A percentile compares a stretch with the other conserved stretches of the same genome.
Evolutionary conservation across 2,797 vertebrate genomes (phyloP).

Genomic region (Otolemur crassicaudatus): DNA sequence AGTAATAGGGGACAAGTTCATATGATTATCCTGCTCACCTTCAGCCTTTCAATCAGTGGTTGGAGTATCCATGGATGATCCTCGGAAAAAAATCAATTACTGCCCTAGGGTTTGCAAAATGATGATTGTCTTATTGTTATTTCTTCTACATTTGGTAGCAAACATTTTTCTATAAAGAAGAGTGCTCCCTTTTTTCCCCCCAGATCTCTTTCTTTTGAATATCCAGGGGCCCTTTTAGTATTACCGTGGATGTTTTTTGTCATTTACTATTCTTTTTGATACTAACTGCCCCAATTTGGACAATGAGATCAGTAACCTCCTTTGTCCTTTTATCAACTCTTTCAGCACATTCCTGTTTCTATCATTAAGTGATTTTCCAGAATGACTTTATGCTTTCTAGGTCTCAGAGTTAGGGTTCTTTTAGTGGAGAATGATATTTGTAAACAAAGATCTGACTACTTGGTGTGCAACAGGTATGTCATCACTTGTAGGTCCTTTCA

Average conservation of each 20-base stretch:
- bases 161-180: not conserved
- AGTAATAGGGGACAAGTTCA: too few species aligned
- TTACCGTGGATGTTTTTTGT: too few species aligned
- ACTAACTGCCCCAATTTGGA: not conserved
- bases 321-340: not conserved
- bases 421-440: not conserved
- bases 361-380: not conserved
- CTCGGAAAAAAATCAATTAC: not conserved
- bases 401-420: not conserved
- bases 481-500: not conserved
- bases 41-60: not conserved
- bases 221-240: too few species aligned
- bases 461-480: not conserved
- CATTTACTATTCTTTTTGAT: not conserved
- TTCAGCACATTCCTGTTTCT: not conserved
- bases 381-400: not conserved
- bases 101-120: not conserved
- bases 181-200: not conserved
- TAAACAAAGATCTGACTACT: not conserved
- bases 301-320: not conserved
- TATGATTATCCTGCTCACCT: not conserved
- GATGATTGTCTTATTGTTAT: not conserved
- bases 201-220: not conserved
- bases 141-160: not conserved
- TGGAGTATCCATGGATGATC: not conserved